Conservation (phyloP, 2,888 invertebrate species). For the Ophonus ardosiacus region DNA sequence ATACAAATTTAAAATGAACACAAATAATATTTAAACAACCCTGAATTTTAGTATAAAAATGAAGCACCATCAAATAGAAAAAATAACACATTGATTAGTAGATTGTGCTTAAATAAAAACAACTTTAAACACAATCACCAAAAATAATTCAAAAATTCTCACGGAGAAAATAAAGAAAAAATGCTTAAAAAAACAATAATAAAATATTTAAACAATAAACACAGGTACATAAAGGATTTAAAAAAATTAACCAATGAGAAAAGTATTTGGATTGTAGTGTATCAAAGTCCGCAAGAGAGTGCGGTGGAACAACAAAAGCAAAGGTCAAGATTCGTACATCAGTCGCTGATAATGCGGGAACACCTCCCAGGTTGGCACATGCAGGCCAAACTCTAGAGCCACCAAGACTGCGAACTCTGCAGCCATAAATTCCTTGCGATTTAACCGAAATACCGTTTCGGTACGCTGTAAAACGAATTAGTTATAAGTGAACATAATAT, state of each 20-base stretch:
- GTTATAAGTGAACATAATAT: not conserved
- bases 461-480: slow-evolving; percentile 82
- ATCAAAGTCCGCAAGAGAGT: slow-evolving; percentile 33
- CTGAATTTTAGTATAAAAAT: slow-evolving; percentile 28
- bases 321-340: slow-evolving; percentile 91
- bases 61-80: slow-evolving; percentile 50
- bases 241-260: slow-evolving; percentile 24
- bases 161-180: slow-evolving; percentile 44
- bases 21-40: slow-evolving; percentile 34
- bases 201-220: slow-evolving; percentile 46
- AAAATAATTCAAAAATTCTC: slow-evolving; percentile 51
- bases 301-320: slow-evolving; percentile 63
- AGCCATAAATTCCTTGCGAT: slow-evolving; percentile 91
- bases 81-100: slow-evolving; percentile 35
- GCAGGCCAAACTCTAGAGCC: slow-evolving; percentile 95
- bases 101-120: slow-evolving; percentile 36
- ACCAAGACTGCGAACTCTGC: slow-evolving; percentile 97
- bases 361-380: slow-evolving; percentile 93
- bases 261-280: slow-evolving; percentile 41
- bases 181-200: slow-evolving; percentile 56
- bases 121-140: slow-evolving; percentile 23
- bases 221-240: slow-evolving; percentile 41
- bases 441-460: slow-evolving; percentile 93
- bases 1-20: slow-evolving; percentile 21
- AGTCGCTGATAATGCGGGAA: slow-evolving; percentile 97